phyloP scores from a whole-genome alignment of 2,113 vertebrate genomes.

The Cnemophilus loriae region DNA sequence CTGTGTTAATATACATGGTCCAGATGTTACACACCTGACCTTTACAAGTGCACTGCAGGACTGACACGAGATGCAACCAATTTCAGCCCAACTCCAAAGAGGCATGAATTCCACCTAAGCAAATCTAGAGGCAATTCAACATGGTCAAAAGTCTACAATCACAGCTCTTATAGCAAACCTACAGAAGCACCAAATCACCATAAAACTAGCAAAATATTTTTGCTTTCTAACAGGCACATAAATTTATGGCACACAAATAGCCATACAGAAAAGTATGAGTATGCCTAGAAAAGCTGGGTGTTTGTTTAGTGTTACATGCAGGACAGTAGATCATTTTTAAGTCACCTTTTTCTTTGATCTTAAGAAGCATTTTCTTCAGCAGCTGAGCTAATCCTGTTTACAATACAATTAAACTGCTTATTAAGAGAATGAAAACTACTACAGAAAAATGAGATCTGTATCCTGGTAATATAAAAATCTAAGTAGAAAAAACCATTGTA shows the following conservation, averaged over 20 bases:
- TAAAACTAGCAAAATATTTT: neutral
- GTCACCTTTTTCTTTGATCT: neutral
- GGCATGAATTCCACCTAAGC: neutral
- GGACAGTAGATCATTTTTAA: neutral
- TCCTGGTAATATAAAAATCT: neutral
- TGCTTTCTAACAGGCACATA: neutral
- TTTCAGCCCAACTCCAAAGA: neutral
- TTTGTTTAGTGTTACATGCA: neutral
- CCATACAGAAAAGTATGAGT: neutral
- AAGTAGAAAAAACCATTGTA: neutral
- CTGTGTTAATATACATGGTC: neutral
- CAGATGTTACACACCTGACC: neutral
- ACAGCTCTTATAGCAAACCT: neutral
- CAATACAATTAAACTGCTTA: neutral
- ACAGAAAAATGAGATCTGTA: neutral
- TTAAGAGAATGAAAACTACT: neutral
- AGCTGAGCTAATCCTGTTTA: neutral
- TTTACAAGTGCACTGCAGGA: neutral
- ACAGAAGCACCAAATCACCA: neutral
- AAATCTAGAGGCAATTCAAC: neutral
- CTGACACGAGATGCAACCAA: neutral
- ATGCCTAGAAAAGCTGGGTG: neutral
- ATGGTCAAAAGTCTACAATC: neutral
- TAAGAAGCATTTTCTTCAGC: neutral
- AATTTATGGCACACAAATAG: neutral